Percentiles rank a stretch among this genome's conserved stretches.
Evolutionary conservation across 1,140 invertebrate genomes (phyloP).

Genomic region (Ooceraea biroi): DNA sequence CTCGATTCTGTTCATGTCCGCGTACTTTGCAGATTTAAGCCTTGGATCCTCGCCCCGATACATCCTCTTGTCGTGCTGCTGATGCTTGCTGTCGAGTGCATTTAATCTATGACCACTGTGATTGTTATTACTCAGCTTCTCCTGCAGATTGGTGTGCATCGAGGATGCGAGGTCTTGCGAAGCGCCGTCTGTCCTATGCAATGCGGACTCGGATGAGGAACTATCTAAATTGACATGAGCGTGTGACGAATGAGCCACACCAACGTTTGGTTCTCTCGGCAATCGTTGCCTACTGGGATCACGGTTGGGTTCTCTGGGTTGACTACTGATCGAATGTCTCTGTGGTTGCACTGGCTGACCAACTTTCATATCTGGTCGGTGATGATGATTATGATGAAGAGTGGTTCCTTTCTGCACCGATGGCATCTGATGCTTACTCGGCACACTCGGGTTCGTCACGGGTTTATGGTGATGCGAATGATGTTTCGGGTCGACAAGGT

Average conservation of each 20-base stretch:
- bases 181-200: constrained; percentile 52
- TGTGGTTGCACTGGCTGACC: constrained; percentile 70
- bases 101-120: constrained; percentile 71
- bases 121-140: constrained; percentile 78
- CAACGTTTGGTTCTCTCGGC: constrained; percentile 76
- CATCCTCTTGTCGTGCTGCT: constrained; percentile 70
- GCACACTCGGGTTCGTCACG: constrained; percentile 67
- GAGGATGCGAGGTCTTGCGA: constrained; percentile 58
- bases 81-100: constrained; percentile 67
- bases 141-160: constrained; percentile 65
- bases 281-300: constrained; percentile 78
- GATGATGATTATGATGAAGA: constrained; percentile 82
- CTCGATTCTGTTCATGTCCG: constrained; percentile 69
- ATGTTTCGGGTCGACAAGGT: constrained; percentile 75
- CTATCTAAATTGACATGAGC: constrained; percentile 37
- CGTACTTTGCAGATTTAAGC: constrained; percentile 74
- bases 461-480: constrained; percentile 80
- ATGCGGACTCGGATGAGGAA: constrained; percentile 40
- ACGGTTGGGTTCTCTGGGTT: constrained; percentile 71
- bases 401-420: constrained; percentile 73
- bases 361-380: constrained; percentile 81
- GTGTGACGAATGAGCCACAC: constrained; percentile 43
- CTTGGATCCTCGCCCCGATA: constrained; percentile 75
- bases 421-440: constrained; percentile 76
- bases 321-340: constrained; percentile 74